phyloP scores from a whole-genome alignment of 2,797 vertebrate genomes.

The Scolopax rusticola region DNA sequence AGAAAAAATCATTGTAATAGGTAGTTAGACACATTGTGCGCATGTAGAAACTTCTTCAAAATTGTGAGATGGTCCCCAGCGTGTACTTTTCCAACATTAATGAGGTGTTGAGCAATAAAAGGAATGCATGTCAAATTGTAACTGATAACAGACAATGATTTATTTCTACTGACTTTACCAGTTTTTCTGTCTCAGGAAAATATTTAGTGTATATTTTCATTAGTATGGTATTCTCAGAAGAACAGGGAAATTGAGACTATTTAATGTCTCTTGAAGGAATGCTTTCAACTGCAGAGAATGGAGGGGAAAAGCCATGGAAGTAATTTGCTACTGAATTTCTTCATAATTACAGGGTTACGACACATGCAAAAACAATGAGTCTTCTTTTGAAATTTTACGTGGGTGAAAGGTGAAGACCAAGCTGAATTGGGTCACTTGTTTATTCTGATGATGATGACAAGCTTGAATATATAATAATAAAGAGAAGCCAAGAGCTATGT shows the following conservation, averaged over 20 bases:
- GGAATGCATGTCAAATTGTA: neutral
- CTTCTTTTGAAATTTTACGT: conserved; percentile 64
- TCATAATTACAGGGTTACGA: conserved; percentile 68
- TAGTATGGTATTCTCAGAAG: conserved; percentile 38
- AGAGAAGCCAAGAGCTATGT: neutral
- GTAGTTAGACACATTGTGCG: neutral
- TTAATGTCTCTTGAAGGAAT: conserved; percentile 60
- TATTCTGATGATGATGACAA: conserved; percentile 61
- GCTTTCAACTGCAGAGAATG: conserved; percentile 67
- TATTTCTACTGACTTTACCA: conserved; percentile 7
- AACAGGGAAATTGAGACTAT: conserved; percentile 44
- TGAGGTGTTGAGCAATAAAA: neutral
- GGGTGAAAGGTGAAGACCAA: conserved; percentile 71
- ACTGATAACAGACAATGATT: neutral
- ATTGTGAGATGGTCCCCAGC: neutral
- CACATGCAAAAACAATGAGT: conserved; percentile 69
- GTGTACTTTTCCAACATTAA: neutral
- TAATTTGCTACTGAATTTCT: conserved; percentile 76
- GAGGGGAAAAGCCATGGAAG: conserved; percentile 63
- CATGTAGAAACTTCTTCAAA: neutral
- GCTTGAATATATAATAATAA: conserved; percentile 30
- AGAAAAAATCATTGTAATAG: neutral
- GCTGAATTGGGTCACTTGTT: conserved; percentile 61
- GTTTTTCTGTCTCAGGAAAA: conserved; percentile 24
- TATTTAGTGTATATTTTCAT: conserved; percentile 48